A percentile compares a stretch with the other conserved stretches of the same genome.
phyloP scores from a whole-genome alignment of 2,113 vertebrate genomes.

The Macrotis lagotis region DNA sequence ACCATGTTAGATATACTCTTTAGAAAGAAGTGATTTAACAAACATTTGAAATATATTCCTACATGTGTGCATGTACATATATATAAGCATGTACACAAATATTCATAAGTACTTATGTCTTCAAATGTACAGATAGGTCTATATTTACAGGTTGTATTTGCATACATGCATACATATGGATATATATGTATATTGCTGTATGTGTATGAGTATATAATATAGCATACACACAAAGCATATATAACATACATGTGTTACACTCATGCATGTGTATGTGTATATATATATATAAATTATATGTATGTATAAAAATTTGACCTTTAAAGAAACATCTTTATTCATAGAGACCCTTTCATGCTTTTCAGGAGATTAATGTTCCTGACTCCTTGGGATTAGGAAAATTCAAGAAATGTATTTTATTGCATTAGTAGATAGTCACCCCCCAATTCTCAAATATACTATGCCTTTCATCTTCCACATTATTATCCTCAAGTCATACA shows the following conservation, averaged over 20 bases:
- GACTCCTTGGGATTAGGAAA: neutral
- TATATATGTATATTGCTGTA: too few species aligned
- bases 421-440: neutral
- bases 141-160: neutral
- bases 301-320: neutral
- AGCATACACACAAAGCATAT: too few species aligned
- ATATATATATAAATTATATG: neutral
- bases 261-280: neutral
- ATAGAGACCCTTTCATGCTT: neutral
- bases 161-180: neutral
- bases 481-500: neutral
- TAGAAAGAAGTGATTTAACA: neutral
- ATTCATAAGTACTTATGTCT: neutral
- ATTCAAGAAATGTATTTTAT: neutral
- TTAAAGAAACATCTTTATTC: neutral
- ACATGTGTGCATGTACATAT: too few species aligned
- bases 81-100: too few species aligned
- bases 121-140: rapidly evolving
- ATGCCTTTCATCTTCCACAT: neutral
- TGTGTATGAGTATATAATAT: neutral
- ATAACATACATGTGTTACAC: too few species aligned
- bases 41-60: neutral
- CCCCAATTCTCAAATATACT: neutral
- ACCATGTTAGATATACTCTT: neutral
- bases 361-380: neutral